phyloP scores from a whole-genome alignment of 2,888 invertebrate genomes.

The Tholera decimalis region DNA sequence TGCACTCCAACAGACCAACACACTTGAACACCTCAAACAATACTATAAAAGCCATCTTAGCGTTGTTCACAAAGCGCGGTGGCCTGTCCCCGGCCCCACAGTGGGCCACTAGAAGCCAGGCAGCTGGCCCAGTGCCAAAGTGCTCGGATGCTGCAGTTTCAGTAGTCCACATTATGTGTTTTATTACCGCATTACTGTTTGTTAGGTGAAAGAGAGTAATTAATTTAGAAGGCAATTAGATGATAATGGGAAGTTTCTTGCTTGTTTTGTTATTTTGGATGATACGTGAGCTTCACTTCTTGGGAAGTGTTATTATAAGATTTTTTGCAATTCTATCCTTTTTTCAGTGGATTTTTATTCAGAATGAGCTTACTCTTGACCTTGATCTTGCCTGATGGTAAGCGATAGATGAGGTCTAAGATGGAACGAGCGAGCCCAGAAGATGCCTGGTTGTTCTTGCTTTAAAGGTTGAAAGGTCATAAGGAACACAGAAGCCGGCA shows the following conservation, averaged over 20 bases:
- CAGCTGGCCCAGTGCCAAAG: conserved; percentile 67
- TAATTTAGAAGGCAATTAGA: conserved; percentile 20
- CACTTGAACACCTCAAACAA: conserved; percentile 43
- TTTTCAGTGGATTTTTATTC: too few species aligned
- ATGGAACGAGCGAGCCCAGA: too few species aligned
- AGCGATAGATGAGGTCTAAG: too few species aligned
- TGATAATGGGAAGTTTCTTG: neutral
- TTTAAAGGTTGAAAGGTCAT: too few species aligned
- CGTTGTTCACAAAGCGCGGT: conserved; percentile 32
- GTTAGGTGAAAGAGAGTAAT: conserved; percentile 29
- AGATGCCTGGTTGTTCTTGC: too few species aligned
- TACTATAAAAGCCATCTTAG: conserved; percentile 43
- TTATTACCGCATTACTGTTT: conserved; percentile 44
- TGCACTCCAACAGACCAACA: conserved; percentile 17
- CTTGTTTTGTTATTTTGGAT: neutral
- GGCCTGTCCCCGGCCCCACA: conserved; percentile 8
- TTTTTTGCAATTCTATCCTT: too few species aligned
- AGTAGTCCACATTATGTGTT: conserved; percentile 61
- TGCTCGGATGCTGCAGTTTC: conserved; percentile 64
- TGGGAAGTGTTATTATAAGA: neutral
- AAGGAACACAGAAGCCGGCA: too few species aligned
- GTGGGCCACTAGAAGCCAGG: conserved; percentile 30
- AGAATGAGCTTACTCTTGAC: too few species aligned
- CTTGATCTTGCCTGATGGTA: too few species aligned
- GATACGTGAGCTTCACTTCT: neutral